Base-by-base conservation (phyloP, 2,888 invertebrate genomes). In the Glaucopsyche alexis region DNA sequence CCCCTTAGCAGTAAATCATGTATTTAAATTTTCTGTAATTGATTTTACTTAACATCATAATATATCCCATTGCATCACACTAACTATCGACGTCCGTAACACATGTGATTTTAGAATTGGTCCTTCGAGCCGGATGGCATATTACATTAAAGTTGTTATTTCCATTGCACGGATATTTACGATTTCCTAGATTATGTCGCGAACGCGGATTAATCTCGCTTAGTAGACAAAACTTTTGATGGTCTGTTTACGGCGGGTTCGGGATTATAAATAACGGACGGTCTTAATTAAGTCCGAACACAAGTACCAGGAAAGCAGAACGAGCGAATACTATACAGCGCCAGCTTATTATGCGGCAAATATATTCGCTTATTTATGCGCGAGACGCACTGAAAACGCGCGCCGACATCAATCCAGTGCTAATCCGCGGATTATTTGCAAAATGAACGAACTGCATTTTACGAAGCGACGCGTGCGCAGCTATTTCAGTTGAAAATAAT, bases 391-490 rank as follows among this genome's bases (percentile, higher is more conserved):
- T 82, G 81, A 87, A 87, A 85, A 82, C 80, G 79, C 78, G 77
- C 81, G 82, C 78, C 81, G 82, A 82, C 90, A 90, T 88, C 88
- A 86, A 87, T 88, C 85, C 82, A 77, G 77, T 77, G 80, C 81
- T 90, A 90, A 91, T 89, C 87, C 86, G 73, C 73, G 82, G 85
- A 86, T 89, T 87, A 86, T 85, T 85, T 82, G 83, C 83, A 83
- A 84, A 84, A 86, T 83, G 83, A 84, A 83, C 84, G 82, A 88
- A 88, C 85, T 89, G 88, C 87, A 87, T 84, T 85, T 84, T 84
- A 85, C 83, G 86, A 81, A 75, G 83, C 83, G 84, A 80, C 83
- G 82, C 80, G 78, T 79, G 79, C 80, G 76, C 79, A 77, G 78
- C 82, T 87, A 89, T 87, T 87, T 87, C 81, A 77, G 85, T 79